Evolutionary conservation across 2,888 invertebrate genomes (phyloP).

Genomic region (Parnassius mnemosyne): DNA sequence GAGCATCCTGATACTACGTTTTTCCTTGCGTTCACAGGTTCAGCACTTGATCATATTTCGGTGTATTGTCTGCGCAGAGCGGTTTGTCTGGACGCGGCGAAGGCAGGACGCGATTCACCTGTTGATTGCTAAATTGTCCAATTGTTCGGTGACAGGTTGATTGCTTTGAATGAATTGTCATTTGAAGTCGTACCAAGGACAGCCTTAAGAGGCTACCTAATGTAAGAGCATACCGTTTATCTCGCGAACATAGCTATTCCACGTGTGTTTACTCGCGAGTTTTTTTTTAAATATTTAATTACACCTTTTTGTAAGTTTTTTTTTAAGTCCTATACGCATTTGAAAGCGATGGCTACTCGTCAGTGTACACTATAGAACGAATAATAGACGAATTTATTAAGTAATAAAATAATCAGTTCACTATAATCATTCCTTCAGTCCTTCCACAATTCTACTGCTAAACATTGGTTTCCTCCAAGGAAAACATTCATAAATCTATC

Average conservation of each 20-base stretch:
- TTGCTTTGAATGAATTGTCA: conserved; percentile 51
- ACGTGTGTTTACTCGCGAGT: conserved; percentile 4
- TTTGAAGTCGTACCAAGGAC: conserved; percentile 62
- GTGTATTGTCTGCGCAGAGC: conserved; percentile 9
- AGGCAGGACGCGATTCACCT: conserved; percentile 39
- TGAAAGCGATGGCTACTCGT: too few relatives aligned
- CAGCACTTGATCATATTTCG: conserved; percentile 15
- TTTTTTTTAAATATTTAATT: too few relatives aligned
- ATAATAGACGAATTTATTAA: too few relatives aligned
- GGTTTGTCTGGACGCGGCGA: conserved; percentile 6
- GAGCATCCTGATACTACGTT: conserved; percentile 31
- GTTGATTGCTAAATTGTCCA: conserved; percentile 70
- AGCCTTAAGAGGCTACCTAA: conserved; percentile 37
- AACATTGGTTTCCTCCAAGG: too few relatives aligned
- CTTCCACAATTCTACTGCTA: too few relatives aligned
- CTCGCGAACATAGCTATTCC: neutral
- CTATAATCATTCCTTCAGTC: neutral
- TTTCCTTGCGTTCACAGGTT: neutral
- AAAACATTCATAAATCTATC: too few relatives aligned
- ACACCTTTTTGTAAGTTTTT: too few relatives aligned
- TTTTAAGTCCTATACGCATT: too few relatives aligned
- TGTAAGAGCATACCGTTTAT: conserved; percentile 15
- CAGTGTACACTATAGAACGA: too few relatives aligned
- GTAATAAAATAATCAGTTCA: too few relatives aligned
- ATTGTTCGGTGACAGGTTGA: conserved; percentile 52